phyloP scores from a whole-genome alignment of 1,140 invertebrate species.

The Drosophila pectinifera region DNA sequence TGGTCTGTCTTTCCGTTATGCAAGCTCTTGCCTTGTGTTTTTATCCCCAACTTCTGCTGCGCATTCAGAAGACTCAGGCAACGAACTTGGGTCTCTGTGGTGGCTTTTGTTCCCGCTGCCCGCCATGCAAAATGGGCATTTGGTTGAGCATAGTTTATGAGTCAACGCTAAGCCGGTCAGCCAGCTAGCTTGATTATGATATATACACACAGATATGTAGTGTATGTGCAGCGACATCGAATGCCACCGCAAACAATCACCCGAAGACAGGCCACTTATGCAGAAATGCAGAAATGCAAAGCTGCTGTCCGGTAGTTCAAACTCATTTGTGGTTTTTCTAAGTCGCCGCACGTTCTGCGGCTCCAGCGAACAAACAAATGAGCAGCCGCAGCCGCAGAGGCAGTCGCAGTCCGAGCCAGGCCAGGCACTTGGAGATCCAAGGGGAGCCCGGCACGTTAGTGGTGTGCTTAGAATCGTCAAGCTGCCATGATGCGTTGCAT shows the following conservation, averaged over 20 bases:
- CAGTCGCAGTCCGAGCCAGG: constrained; percentile 4
- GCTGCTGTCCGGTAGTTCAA: constrained; percentile 62
- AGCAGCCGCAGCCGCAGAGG: constrained; percentile 30
- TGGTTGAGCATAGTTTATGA: constrained; percentile 56
- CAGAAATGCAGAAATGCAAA: constrained; percentile 81
- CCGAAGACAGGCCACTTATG: constrained; percentile 56
- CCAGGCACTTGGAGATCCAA: constrained; percentile 27
- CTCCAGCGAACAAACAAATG: constrained; percentile 60
- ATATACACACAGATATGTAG: constrained; percentile 35
- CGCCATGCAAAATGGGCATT: constrained; percentile 46
- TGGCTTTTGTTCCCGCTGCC: constrained; percentile 6
- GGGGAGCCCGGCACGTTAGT: constrained; percentile 40
- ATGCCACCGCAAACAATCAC: constrained; percentile 41
- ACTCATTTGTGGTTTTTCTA: constrained; percentile 79
- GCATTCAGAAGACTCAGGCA: constrained; percentile 71
- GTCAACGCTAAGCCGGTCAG: constrained; percentile 45
- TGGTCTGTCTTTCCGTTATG: constrained; percentile 60
- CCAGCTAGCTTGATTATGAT: constrained; percentile 68
- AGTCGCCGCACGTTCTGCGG: constrained; percentile 77
- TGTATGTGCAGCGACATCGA: constrained; percentile 36
- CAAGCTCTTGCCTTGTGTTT: constrained; percentile 40
- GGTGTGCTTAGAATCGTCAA: constrained; percentile 79
- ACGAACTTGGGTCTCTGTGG: constrained; percentile 60
- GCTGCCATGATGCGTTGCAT: constrained; percentile 53
- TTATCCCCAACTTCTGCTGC: constrained; percentile 21